A percentile compares a stretch with the other conserved stretches of the same genome.
Conservation (phyloP, 1,140 invertebrate genomes). For the Globodera ellingtonae region DNA sequence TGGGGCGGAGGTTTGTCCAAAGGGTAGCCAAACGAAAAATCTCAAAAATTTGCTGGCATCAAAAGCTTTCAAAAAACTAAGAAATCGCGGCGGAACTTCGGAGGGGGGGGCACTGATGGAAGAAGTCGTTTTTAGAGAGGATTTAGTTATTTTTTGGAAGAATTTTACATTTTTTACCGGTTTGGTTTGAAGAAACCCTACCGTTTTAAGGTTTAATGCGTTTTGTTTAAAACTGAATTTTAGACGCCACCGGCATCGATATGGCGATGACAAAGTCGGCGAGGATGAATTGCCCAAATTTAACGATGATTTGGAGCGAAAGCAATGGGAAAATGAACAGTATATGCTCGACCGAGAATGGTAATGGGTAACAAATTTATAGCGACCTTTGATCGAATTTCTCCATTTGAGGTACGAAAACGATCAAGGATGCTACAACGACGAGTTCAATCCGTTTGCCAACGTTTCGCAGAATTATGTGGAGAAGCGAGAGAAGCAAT, state of each 20-base stretch:
- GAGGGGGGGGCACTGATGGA: too few relatives aligned
- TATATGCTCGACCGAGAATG: constrained; percentile 89
- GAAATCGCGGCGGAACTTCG: too few relatives aligned
- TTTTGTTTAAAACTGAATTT: constrained; percentile 6
- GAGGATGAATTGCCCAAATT: constrained; percentile 46
- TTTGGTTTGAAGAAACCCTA: too few relatives aligned
- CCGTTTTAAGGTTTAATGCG: too few relatives aligned
- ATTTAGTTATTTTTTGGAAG: too few relatives aligned
- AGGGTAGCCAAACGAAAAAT: too few relatives aligned
- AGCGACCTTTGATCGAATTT: too few relatives aligned
- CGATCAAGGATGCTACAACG: constrained; percentile 84
- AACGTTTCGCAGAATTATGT: constrained; percentile 74
- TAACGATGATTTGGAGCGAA: constrained; percentile 72
- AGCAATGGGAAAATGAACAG: constrained; percentile 89
- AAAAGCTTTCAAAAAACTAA: constrained; percentile 2
- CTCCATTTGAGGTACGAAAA: constrained; percentile 78
- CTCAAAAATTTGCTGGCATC: constrained; percentile 59
- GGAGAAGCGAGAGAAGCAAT: constrained; percentile 61
- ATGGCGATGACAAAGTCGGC: constrained; percentile 25
- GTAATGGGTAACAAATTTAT: constrained; percentile 70
- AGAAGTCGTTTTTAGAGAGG: too few relatives aligned
- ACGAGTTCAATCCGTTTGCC: constrained; percentile 87
- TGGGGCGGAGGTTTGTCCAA: constrained; percentile 49
- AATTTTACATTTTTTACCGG: too few relatives aligned
- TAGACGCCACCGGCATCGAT: constrained; percentile 19